These are phyloP conservation scores for Zaprionus capensis DNA, from an alignment of 1,140 invertebrate genomes.

Conservation along the genomic window DNA sequence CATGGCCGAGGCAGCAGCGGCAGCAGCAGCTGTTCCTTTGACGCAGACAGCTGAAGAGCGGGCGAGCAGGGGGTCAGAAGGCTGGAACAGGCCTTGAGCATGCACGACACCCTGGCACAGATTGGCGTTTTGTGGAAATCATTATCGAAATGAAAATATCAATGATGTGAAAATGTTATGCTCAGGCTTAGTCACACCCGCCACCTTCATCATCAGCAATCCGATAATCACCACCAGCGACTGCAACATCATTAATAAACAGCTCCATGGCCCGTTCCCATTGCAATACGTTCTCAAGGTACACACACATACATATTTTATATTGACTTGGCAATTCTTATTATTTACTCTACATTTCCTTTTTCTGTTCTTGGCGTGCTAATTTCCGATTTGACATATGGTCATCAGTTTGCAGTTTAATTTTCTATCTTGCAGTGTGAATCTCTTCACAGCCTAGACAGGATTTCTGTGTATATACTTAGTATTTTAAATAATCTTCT, in stretches of 20 bases:
- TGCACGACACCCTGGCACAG: not conserved
- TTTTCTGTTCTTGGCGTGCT: not conserved
- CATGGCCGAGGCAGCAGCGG: slow-evolving; percentile 13
- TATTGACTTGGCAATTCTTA: not conserved
- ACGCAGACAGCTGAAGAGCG: slow-evolving; percentile 3
- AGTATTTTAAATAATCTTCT: too few species aligned
- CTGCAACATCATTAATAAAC: slow-evolving; percentile 42
- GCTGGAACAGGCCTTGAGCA: not conserved
- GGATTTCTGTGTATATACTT: too few species aligned
- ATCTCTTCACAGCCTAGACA: too few species aligned
- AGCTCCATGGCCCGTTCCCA: not conserved
- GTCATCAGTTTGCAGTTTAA: too few species aligned
- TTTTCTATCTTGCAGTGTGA: too few species aligned
- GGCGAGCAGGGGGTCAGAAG: not conserved
- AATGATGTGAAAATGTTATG: slow-evolving; percentile 54
- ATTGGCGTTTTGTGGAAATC: slow-evolving; percentile 52
- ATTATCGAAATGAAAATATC: slow-evolving; percentile 69
- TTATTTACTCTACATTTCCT: not conserved
- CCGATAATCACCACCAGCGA: slow-evolving; percentile 47
- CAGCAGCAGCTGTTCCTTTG: slow-evolving; percentile 55
- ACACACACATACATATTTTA: not conserved
- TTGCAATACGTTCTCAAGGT: not conserved
- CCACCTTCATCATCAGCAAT: slow-evolving; percentile 8
- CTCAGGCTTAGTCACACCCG: not conserved
- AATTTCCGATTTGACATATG: not conserved